Evolutionary conservation across 2,888 invertebrate genomes (phyloP).

Genomic region (Muschampia plurimacula): DNA sequence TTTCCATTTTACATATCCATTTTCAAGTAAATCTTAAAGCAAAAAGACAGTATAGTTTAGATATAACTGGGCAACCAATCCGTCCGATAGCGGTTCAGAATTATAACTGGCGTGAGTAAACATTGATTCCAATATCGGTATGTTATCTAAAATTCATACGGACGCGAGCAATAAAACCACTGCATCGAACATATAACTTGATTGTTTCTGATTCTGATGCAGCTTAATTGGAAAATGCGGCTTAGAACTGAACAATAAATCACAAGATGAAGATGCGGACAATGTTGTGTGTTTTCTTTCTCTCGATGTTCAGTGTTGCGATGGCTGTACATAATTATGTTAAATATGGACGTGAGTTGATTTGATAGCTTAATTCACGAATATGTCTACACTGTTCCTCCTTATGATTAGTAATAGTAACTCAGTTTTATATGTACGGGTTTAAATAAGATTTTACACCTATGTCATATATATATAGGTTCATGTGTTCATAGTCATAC

Average conservation of each 20-base stretch:
- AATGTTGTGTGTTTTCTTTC: slow-evolving; percentile 37
- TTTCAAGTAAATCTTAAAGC: not conserved
- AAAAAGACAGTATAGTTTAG: not conserved
- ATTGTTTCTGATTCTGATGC: slow-evolving; percentile 64
- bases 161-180: slow-evolving; percentile 65
- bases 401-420: no score
- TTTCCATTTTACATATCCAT: not conserved
- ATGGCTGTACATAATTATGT: slow-evolving; percentile 64
- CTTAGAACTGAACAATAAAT: slow-evolving; percentile 40
- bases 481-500: no score
- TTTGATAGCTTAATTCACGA: not conserved
- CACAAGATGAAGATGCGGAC: slow-evolving; percentile 48
- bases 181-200: slow-evolving; percentile 59
- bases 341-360: slow-evolving; percentile 74
- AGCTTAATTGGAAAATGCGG: slow-evolving; percentile 52
- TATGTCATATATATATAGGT: no score
- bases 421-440: no score
- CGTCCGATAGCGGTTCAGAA: slow-evolving; percentile 21
- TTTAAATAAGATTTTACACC: not conserved
- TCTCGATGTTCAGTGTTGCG: slow-evolving; percentile 42
- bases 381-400: no score
- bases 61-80: not conserved
- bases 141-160: slow-evolving; percentile 68
- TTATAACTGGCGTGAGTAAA: slow-evolving; percentile 40
- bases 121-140: slow-evolving; percentile 31